Percentiles rank a stretch among this genome's conserved stretches.
phyloP scores from a whole-genome alignment of 2,888 invertebrate genomes.

The Drosophila prostipennis region DNA sequence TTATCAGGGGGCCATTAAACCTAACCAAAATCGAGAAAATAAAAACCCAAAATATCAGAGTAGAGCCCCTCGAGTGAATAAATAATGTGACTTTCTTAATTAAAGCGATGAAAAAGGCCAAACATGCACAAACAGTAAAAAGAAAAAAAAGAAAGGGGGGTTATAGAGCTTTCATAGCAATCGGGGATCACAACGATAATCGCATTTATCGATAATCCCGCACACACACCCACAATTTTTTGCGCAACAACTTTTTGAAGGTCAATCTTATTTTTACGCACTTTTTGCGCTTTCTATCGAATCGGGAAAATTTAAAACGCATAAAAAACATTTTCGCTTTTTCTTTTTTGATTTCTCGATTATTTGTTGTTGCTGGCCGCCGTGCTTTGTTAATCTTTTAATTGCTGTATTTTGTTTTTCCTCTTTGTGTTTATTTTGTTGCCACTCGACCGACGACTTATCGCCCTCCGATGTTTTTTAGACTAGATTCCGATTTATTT shows the following conservation, averaged over 20 bases:
- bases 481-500: slow-evolving; percentile 50
- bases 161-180: background rate
- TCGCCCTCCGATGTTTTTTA: slow-evolving; percentile 71
- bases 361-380: slow-evolving; percentile 28
- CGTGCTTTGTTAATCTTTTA: slow-evolving; percentile 72
- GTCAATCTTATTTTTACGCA: slow-evolving; percentile 77
- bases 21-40: slow-evolving; percentile 28
- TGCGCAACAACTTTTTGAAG: slow-evolving; percentile 61
- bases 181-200: slow-evolving; percentile 2
- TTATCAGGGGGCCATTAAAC: slow-evolving; percentile 73
- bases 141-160: background rate
- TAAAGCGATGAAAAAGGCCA: slow-evolving; percentile 38
- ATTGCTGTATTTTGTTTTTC: slow-evolving; percentile 69
- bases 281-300: slow-evolving; percentile 48
- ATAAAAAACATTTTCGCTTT: slow-evolving; percentile 61
- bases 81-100: slow-evolving; percentile 56
- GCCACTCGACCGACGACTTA: slow-evolving; percentile 66
- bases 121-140: slow-evolving; percentile 14
- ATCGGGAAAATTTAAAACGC: slow-evolving; percentile 78
- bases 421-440: slow-evolving; percentile 61
- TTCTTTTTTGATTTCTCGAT: slow-evolving; percentile 31
- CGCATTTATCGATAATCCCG: slow-evolving; percentile 4
- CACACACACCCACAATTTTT: slow-evolving; percentile 6
- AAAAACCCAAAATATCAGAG: slow-evolving; percentile 19
- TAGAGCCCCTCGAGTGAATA: slow-evolving; percentile 48